Evolutionary conservation across 1,140 invertebrate species (phyloP), one percentile per base, ranked within the genome.

Genomic region (Bactericera cockerelli): DNA sequence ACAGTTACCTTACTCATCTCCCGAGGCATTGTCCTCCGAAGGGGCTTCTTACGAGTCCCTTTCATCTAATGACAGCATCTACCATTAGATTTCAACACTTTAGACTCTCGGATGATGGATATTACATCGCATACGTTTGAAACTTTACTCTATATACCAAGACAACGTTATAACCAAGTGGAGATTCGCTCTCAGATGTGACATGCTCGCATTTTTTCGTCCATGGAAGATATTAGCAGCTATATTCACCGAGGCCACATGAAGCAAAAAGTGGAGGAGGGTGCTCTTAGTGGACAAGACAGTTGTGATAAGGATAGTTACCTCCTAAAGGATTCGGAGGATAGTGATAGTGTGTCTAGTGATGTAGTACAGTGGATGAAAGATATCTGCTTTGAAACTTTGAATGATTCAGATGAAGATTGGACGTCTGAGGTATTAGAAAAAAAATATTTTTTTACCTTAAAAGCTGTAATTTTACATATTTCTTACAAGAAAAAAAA

Each of bases 361-460:
- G 65, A 66, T 59, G 58, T 66, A 14, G 49, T 38, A 19, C 58
- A 55, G 8, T 66, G 65, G 65, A 66, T 61, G 33, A 54, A 31
- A 19, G 57, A 63, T 49, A 57, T 64, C 26, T 64, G 58, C 22
- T 33, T 28, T 24, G 54, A 57, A 13, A 60, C 58, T 31, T 59
- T 62, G 26, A 57, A 65, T 58, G 64, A 63, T 16, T 57, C 53
- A 28, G 62, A 63, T 13, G 57, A 61, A 21, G 16, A 58, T 53
- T 61, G 24, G 26, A 49, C 4, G 38, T 21, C 26, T 59, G 56
- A 59, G 55, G 33, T 24, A 10, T n/a, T n/a, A n/a, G n/a, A n/a
- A n/a, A n/a, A n/a, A n/a, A n/a, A n/a, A n/a, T n/a, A n/a, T n/a
- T n/a, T n/a, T n/a, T n/a, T n/a, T n/a, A n/a, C n/a, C n/a, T n/a